Evolutionary conservation across 1,140 invertebrate species (phyloP).

Genomic region (Drosophila elegans): DNA sequence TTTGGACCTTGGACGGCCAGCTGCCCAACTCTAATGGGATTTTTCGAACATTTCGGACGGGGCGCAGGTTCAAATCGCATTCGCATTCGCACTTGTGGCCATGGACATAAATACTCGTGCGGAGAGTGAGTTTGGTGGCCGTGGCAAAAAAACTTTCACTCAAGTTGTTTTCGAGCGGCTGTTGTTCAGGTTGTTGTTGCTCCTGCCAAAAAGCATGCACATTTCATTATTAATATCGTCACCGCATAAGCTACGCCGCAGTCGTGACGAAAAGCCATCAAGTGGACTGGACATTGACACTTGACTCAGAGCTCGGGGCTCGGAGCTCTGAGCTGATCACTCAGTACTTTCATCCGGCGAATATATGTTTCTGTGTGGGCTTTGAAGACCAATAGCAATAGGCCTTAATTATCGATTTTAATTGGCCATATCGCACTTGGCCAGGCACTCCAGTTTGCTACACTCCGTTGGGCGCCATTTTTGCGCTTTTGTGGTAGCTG

Average conservation of each 20-base stretch:
- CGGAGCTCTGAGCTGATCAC: conserved; percentile 29
- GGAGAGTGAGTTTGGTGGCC: conserved; percentile 38
- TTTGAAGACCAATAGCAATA: conserved; percentile 18
- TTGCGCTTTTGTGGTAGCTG: conserved; percentile 20
- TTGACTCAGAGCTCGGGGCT: conserved; percentile 48
- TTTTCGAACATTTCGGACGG: conserved; percentile 28
- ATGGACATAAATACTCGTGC: conserved; percentile 39
- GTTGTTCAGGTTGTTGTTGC: conserved; percentile 39
- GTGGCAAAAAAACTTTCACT: conserved; percentile 71
- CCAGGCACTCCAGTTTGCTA: conserved; percentile 25
- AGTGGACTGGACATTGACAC: conserved; percentile 77
- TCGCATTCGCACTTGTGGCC: conserved; percentile 43
- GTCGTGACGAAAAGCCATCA: conserved; percentile 80
- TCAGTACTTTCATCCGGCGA: conserved; percentile 68
- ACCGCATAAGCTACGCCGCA: conserved; percentile 50
- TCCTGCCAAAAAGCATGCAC: conserved; percentile 77
- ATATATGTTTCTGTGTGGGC: conserved; percentile 27
- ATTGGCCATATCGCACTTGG: conserved; percentile 55
- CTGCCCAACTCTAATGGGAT: conserved; percentile 53
- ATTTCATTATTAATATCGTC: conserved; percentile 78
- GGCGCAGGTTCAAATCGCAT: conserved; percentile 52
- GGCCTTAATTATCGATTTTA: conserved; percentile 69
- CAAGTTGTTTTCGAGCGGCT: conserved; percentile 61
- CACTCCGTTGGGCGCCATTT: conserved; percentile 17
- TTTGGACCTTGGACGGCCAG: conserved; percentile 46